Evolutionary conservation across 2,113 vertebrate genomes (phyloP).

Genomic region (Aramus guarauna): DNA sequence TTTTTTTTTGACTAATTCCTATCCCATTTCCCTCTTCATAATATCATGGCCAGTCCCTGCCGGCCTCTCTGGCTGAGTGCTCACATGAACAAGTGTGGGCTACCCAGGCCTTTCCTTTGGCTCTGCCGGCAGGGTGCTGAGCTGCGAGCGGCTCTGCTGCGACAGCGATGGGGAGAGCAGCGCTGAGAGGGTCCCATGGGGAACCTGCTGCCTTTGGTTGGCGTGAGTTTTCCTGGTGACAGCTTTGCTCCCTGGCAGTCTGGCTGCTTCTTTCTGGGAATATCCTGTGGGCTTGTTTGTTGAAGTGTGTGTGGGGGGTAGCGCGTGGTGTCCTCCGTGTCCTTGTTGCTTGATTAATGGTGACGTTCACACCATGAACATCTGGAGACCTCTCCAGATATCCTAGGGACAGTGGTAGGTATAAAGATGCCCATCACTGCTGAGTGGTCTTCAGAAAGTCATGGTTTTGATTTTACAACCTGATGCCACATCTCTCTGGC

Average conservation of each 20-base stretch:
- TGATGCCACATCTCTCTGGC: not conserved
- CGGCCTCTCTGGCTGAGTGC: not conserved
- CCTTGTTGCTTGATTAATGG: accelerated
- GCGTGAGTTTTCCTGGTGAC: not conserved
- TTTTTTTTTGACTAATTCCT: not conserved
- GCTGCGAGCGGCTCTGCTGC: accelerated
- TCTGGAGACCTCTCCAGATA: not conserved
- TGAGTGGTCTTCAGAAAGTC: not conserved
- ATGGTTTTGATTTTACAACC: not conserved
- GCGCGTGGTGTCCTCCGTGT: accelerated
- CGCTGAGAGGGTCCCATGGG: accelerated
- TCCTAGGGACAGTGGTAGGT: not conserved
- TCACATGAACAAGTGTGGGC: not conserved
- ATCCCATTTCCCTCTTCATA: not conserved
- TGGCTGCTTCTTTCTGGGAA: not conserved
- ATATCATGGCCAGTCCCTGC: not conserved
- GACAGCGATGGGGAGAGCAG: not conserved
- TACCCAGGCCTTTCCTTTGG: not conserved
- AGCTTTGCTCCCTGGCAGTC: not conserved
- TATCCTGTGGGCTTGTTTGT: not conserved
- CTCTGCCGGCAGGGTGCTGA: not conserved
- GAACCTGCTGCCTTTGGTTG: not conserved
- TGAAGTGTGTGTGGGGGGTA: not conserved
- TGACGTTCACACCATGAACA: accelerated
- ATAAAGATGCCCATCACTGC: not conserved